A percentile compares a stretch with the other conserved stretches of the same genome.
phyloP scores from a whole-genome alignment of 2,113 vertebrate species.

The Bos indicus region DNA sequence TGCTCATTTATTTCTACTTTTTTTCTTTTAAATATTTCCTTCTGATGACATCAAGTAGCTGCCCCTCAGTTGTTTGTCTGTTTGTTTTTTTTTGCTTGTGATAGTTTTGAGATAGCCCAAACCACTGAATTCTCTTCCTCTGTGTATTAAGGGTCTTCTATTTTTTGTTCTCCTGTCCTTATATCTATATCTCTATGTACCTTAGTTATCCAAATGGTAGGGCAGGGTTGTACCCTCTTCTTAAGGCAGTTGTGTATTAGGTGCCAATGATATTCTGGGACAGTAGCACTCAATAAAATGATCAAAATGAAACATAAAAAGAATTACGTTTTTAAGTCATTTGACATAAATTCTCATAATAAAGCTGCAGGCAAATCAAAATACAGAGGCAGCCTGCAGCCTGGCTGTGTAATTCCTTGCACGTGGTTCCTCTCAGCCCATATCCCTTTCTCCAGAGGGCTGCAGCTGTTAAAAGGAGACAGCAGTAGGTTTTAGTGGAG shows the following conservation, averaged over 20 bases:
- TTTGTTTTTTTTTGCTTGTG: background rate
- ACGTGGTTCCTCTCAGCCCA: too few species aligned
- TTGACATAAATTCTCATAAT: background rate
- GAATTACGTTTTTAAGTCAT: background rate
- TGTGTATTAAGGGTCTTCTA: background rate
- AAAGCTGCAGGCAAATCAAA: background rate
- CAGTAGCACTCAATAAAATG: background rate
- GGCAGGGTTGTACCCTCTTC: background rate
- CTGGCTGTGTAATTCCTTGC: too few species aligned
- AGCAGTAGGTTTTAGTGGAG: background rate
- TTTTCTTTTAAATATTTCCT: background rate
- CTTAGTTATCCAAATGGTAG: background rate
- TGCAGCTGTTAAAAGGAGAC: background rate
- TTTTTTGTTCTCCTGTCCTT: background rate
- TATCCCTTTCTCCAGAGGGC: fast-evolving
- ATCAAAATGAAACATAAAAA: background rate
- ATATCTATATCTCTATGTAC: background rate
- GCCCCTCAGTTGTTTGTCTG: background rate
- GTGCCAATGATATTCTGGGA: background rate
- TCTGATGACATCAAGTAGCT: background rate
- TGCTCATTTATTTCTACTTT: background rate
- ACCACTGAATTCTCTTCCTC: background rate
- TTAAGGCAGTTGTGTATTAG: background rate
- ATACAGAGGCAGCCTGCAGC: background rate
- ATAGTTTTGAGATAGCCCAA: background rate